Percentiles rank a stretch among this genome's conserved stretches.
Evolutionary conservation across 2,113 vertebrate species (phyloP).

Genomic region (Ochotona princeps): DNA sequence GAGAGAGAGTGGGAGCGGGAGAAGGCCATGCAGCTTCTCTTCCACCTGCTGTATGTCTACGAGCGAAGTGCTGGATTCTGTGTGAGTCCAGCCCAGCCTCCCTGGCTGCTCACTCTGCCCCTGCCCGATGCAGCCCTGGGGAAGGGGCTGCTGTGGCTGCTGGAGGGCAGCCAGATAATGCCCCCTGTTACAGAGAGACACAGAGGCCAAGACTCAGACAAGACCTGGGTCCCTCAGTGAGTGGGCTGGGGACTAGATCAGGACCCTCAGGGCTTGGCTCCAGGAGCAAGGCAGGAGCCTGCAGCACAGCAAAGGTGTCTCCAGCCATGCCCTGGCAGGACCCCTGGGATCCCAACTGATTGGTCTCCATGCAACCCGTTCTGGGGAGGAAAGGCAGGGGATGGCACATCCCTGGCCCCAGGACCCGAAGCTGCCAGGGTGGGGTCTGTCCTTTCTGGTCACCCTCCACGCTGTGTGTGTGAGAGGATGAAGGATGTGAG

Average conservation of each 20-base stretch:
- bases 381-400: accelerated
- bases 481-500: neutral
- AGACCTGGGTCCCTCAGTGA: too few relatives aligned
- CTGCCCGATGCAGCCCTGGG: neutral
- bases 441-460: neutral
- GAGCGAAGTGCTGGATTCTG: conserved; percentile 53
- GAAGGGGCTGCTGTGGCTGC: neutral
- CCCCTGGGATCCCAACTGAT: neutral
- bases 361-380: neutral
- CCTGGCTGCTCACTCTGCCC: neutral
- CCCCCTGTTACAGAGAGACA: accelerated
- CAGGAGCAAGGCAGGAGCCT: neutral
- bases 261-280: neutral
- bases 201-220: too few relatives aligned
- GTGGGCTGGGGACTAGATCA: accelerated
- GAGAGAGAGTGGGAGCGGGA: conserved; percentile 77
- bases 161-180: too few relatives aligned
- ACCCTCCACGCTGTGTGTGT: accelerated
- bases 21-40: conserved; percentile 61
- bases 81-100: neutral
- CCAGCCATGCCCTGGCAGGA: accelerated
- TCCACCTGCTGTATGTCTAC: conserved; percentile 62
- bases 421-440: neutral
- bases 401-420: neutral
- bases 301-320: neutral